These are phyloP conservation scores for Pluvianellus socialis DNA, from an alignment of 2,113 vertebrate genomes.

Conservation along the genomic window DNA sequence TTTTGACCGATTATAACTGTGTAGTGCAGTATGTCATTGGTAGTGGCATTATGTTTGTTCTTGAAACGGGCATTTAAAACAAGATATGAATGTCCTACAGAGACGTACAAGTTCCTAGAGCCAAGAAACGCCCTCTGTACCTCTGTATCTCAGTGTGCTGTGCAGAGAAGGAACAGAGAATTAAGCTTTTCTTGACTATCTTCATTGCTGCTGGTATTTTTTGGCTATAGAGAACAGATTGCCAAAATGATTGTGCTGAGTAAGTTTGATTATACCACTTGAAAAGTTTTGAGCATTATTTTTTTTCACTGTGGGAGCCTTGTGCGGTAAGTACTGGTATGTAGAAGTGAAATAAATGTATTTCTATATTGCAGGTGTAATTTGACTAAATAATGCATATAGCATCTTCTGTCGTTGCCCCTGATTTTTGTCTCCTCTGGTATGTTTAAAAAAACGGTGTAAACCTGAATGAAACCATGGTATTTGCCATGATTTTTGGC, in stretches of 20 bases:
- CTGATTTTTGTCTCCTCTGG: background rate
- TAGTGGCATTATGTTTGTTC: accelerated
- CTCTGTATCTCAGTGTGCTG: background rate
- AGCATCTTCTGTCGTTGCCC: background rate
- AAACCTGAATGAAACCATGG: background rate
- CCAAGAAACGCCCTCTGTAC: background rate
- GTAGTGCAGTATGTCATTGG: background rate
- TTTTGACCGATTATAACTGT: background rate
- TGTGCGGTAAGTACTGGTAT: background rate
- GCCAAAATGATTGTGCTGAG: accelerated
- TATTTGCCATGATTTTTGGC: background rate
- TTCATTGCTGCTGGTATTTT: background rate
- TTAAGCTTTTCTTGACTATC: background rate
- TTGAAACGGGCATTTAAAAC: accelerated
- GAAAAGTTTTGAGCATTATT: background rate
- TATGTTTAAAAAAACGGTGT: background rate
- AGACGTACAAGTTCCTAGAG: accelerated
- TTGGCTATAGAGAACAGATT: background rate
- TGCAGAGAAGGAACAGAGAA: background rate
- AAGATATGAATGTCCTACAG: accelerated
- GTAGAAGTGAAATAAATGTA: background rate
- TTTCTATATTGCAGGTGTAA: accelerated
- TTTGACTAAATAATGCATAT: background rate
- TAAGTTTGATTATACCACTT: background rate
- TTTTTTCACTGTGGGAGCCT: background rate